Evolutionary conservation across 2,888 invertebrate species (phyloP).

Genomic region (Calameuta pallipes): DNA sequence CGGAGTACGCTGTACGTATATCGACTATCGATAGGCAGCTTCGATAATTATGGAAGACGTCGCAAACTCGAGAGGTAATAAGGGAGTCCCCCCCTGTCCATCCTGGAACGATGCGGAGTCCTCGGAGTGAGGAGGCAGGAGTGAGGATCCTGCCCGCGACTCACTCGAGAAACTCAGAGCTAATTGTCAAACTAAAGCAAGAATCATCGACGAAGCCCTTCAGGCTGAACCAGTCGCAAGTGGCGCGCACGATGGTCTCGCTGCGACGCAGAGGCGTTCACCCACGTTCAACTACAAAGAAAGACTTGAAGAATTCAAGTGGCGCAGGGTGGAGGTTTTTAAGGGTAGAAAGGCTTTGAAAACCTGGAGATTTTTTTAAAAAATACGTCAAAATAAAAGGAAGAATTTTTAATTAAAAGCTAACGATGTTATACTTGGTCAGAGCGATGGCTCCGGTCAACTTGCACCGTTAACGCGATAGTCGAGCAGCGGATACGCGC

Average conservation of each 20-base stretch:
- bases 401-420: slow-evolving; percentile 31
- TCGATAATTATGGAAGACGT: not conserved
- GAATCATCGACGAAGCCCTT: not conserved
- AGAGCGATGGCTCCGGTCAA: slow-evolving; percentile 11
- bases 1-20: not conserved
- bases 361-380: not conserved
- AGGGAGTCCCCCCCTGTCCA: too few relatives aligned
- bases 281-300: not conserved
- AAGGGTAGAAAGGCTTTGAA: not conserved
- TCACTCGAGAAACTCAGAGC: not conserved
- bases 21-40: not conserved
- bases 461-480: not conserved
- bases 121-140: too few relatives aligned
- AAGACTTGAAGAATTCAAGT: not conserved
- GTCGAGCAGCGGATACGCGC: too few relatives aligned
- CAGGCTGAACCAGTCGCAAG: not conserved
- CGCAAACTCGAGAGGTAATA: not conserved
- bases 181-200: not conserved
- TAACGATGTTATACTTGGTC: slow-evolving; percentile 8
- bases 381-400: not conserved
- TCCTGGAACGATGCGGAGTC: too few relatives aligned
- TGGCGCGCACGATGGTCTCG: not conserved
- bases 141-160: not conserved
- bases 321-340: not conserved
- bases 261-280: not conserved